These are phyloP conservation scores for Palaemon carinicauda DNA, from an alignment of 1,140 invertebrate species.

Conservation along the genomic window DNA sequence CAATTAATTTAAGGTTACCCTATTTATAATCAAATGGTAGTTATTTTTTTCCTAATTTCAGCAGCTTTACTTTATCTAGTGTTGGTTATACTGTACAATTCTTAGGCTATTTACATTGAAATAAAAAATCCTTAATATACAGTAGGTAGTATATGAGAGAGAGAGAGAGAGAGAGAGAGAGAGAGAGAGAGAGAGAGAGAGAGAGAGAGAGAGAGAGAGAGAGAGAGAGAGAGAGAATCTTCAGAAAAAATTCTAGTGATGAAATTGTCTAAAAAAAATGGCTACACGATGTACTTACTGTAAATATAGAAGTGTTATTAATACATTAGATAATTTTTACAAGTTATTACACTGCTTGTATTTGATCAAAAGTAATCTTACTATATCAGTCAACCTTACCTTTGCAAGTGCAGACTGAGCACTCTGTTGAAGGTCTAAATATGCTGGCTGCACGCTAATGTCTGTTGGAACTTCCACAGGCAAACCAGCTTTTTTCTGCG, in stretches of 20 bases:
- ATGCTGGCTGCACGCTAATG: slow-evolving; percentile 6
- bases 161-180: background rate
- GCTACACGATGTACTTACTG: too few species aligned
- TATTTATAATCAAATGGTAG: too few species aligned
- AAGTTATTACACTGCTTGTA: background rate
- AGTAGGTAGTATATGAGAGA: background rate
- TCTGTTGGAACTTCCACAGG: slow-evolving; percentile 80
- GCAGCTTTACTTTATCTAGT: too few species aligned
- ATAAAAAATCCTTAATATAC: background rate
- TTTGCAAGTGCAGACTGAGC: slow-evolving; percentile 31
- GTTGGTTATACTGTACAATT: too few species aligned
- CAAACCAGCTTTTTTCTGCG: slow-evolving; percentile 85
- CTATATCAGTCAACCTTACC: background rate
- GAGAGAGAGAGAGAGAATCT: too few species aligned
- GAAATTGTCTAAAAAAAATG: too few species aligned
- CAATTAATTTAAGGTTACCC: too few species aligned
- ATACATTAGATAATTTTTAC: too few species aligned
- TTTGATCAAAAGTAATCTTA: background rate
- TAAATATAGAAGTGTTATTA: too few species aligned
- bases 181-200: background rate
- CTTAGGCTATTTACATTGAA: background rate
- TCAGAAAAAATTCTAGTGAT: too few species aligned
- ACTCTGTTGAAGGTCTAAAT: slow-evolving; percentile 65
- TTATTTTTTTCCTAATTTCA: too few species aligned
- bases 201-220: too few species aligned